Evolutionary conservation across 2,888 invertebrate genomes (phyloP).

Genomic region (Pachycephus smyrnensis): DNA sequence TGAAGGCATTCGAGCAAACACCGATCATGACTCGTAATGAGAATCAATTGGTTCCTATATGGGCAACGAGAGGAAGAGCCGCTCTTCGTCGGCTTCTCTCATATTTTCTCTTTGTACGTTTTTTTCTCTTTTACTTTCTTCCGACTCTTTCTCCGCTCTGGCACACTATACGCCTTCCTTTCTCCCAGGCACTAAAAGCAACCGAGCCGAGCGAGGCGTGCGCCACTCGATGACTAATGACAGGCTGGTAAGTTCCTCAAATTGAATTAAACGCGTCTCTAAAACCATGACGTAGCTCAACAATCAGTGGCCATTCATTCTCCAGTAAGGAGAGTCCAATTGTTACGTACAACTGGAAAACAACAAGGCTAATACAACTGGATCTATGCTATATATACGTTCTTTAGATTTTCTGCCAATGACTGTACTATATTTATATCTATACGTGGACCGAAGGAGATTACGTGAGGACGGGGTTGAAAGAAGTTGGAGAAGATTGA

Average conservation of each 20-base stretch:
- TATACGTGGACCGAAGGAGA: neutral
- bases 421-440: neutral
- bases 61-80: neutral
- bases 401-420: neutral
- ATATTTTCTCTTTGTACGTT: constrained; percentile 13
- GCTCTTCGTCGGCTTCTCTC: constrained; percentile 7
- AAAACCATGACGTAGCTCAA: constrained; percentile 26
- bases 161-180: constrained; percentile 5
- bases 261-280: constrained; percentile 26
- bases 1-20: constrained; percentile 41
- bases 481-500: neutral
- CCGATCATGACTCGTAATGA: constrained; percentile 36
- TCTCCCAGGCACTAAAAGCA: constrained; percentile 26
- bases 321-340: constrained; percentile 15
- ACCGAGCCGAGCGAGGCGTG: constrained; percentile 32
- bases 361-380: neutral
- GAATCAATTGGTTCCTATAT: constrained; percentile 39
- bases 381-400: neutral
- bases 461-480: neutral
- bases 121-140: constrained; percentile 29
- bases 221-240: constrained; percentile 41
- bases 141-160: constrained; percentile 13
- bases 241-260: constrained; percentile 16
- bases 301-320: constrained; percentile 32
- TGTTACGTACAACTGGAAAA: constrained; percentile 24